A percentile compares a stretch with the other conserved stretches of the same genome.
Evolutionary conservation across 2,113 vertebrate genomes (phyloP).

Genomic region (Trematomus loennbergii): DNA sequence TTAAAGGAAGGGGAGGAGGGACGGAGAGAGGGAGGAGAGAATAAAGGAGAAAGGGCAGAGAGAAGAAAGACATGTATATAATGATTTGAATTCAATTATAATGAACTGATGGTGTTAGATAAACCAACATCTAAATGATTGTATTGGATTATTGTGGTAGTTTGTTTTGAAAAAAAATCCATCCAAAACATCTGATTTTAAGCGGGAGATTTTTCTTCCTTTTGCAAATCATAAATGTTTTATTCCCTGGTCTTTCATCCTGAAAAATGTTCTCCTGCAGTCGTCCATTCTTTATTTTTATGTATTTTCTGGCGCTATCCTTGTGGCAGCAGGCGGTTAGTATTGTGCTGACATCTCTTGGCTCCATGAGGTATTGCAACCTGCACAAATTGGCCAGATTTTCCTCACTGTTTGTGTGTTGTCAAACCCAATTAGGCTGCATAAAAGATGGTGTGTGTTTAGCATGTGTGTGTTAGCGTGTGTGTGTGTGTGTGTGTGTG

Average conservation of each 20-base stretch:
- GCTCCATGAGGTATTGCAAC: not conserved
- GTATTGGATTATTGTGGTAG: not conserved
- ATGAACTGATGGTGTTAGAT: not conserved
- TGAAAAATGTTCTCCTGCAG: not conserved
- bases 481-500: not conserved
- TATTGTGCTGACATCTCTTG: conserved; percentile 11
- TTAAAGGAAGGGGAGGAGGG: conserved; percentile 31
- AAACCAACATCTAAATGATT: not conserved
- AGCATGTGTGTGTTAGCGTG: too few species aligned
- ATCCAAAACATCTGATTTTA: too few species aligned
- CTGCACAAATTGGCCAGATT: not conserved
- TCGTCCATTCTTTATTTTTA: conserved; percentile 8
- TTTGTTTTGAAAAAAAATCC: not conserved
- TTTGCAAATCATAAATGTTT: not conserved
- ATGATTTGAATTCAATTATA: conserved; percentile 18
- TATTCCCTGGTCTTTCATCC: not conserved
- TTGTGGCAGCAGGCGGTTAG: conserved; percentile 13
- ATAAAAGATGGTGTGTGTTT: not conserved
- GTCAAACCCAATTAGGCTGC: not conserved
- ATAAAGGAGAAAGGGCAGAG: conserved; percentile 14
- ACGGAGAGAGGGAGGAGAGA: not conserved
- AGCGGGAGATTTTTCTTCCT: not conserved
- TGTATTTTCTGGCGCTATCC: conserved; percentile 5
- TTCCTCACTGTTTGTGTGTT: not conserved
- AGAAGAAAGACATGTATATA: not conserved